A percentile compares a stretch with the other conserved stretches of the same genome.
Conservation (phyloP, 2,113 vertebrate genomes). For the Anhinga rufa region DNA sequence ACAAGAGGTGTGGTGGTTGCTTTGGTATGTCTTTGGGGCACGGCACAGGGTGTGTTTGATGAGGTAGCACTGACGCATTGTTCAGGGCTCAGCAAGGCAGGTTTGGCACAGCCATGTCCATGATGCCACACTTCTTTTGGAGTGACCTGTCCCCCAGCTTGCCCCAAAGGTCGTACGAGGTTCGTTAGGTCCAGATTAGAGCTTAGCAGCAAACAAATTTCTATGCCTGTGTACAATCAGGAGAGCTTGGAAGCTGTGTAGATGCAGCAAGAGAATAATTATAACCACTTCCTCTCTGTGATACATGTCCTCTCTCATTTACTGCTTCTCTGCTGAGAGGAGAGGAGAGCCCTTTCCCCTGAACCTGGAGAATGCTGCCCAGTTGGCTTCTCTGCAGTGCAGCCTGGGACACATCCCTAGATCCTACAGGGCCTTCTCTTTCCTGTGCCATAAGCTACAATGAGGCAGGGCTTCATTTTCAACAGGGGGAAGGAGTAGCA, state of each 20-base stretch:
- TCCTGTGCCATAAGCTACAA: background rate
- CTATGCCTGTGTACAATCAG: background rate
- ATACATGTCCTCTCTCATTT: background rate
- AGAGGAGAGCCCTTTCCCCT: background rate
- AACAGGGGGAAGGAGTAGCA: background rate
- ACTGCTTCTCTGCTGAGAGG: background rate
- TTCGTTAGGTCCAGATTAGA: background rate
- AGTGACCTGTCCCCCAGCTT: background rate
- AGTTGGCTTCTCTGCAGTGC: background rate
- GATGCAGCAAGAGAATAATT: background rate
- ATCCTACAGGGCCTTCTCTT: background rate
- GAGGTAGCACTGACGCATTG: background rate
- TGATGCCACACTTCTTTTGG: background rate
- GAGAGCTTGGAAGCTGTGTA: background rate
- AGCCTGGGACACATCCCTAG: background rate
- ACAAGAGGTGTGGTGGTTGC: slow-evolving; percentile 41
- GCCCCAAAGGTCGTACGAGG: fast-evolving
- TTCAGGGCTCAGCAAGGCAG: background rate
- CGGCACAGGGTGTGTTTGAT: slow-evolving; percentile 37
- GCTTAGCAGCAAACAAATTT: background rate
- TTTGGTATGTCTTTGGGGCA: slow-evolving; percentile 54
- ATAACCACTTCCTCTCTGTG: background rate
- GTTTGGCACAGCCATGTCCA: background rate
- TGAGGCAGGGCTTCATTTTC: background rate
- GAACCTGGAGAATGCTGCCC: background rate